Evolutionary conservation across 2,888 invertebrate genomes (phyloP).

Genomic region (Chrysolina haemoptera): DNA sequence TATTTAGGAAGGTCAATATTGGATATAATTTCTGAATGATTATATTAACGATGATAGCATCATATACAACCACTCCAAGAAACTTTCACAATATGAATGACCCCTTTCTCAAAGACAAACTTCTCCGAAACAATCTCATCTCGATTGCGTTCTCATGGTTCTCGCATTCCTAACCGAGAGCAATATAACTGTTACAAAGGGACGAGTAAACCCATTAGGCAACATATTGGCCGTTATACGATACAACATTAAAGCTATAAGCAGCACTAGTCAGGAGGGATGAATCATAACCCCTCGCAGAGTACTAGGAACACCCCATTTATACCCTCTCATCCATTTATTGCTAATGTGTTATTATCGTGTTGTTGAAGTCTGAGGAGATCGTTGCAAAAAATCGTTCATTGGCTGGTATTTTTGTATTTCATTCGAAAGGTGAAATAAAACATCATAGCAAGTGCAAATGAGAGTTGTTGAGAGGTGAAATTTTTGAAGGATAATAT

Average conservation of each 20-base stretch:
- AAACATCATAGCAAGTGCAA: no score
- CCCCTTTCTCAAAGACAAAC: neutral
- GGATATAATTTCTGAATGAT: no score
- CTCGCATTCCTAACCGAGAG: slow-evolving; percentile 44
- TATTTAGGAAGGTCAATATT: no score
- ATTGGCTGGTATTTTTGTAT: no score
- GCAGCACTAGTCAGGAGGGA: slow-evolving; percentile 61
- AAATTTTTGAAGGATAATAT: no score
- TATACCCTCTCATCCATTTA: slow-evolving; percentile 47
- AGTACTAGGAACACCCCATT: slow-evolving; percentile 41
- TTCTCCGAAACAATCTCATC: neutral
- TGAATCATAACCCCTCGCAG: slow-evolving; percentile 57
- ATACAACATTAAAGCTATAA: slow-evolving; percentile 59
- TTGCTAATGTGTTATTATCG: slow-evolving; percentile 49
- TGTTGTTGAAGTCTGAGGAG: slow-evolving; percentile 27
- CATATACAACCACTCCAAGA: no score
- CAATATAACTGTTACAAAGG: slow-evolving; percentile 61
- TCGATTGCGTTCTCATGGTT: neutral
- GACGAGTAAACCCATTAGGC: slow-evolving; percentile 61
- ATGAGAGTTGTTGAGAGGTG: no score
- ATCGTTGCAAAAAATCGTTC: neutral
- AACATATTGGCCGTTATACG: slow-evolving; percentile 64
- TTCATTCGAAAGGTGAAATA: no score
- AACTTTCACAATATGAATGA: no score
- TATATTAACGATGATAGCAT: no score